Base-by-base conservation (phyloP, 2,113 vertebrate genomes). In the Cichladusa arquata region DNA sequence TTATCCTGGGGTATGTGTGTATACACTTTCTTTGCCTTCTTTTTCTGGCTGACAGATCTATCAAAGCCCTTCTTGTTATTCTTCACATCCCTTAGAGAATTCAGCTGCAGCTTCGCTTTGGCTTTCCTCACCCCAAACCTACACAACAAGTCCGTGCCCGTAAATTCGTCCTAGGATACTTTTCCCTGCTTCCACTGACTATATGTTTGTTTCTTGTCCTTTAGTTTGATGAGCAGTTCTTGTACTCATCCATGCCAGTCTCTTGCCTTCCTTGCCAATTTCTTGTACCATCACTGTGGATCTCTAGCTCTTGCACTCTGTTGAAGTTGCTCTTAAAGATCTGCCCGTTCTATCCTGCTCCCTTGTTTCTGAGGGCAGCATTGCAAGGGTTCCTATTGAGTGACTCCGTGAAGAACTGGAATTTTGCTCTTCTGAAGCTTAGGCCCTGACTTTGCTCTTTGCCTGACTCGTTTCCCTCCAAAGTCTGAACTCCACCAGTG, bases 101-200 rank as follows among this genome's bases (percentile, higher is more conserved):
- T 72, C 14, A 58, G 29, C 10, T 65, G 8, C 34, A 34, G 44
- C 14, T 36, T 72, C 4, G 1, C 26, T 50, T 65, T 33, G 22
- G 9, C 14, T 42, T 53, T 65, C 31, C 14, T 72, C 11, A 19
- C 26, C 19, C 26, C 4, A 28, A 44, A 26, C 12, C 14, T 72
- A 15, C 19, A 28, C 18, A 54, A 54, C 8, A 20, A 12, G 22
- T 25, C 14, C 31, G 20, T 14, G 6, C 24, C n/a, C 0, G 0
- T 76, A 5, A 72, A 57, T 31, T 44, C 34, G 50, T 80, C 36
- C 26, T 28, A 23, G 44, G 12, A 65, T 57, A 33, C 33, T 44
- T 80, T 33, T 23, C 31, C 34, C 11, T 57, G 14, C 42, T 48
- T 65, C 36, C 8, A 16, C 31, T 57, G 22, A 22, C 42, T 57